Evolutionary conservation across 2,113 vertebrate species (phyloP).

Genomic region (Hemichromis elongatus): DNA sequence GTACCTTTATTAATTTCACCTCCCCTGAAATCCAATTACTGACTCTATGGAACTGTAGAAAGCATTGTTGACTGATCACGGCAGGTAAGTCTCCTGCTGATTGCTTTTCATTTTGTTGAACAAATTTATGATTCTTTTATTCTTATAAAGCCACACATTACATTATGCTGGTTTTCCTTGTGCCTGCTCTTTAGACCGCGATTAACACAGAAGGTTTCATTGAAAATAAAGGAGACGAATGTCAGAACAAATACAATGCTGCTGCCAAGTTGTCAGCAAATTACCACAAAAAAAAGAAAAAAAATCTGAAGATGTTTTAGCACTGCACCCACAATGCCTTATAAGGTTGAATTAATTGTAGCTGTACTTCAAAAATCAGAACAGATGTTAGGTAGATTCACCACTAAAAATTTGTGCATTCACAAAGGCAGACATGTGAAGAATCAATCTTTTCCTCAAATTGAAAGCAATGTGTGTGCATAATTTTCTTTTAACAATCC

Average conservation of each 20-base stretch:
- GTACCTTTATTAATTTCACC: constrained; percentile 31
- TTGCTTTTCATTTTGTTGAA: constrained; percentile 28
- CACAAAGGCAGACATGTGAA: neutral
- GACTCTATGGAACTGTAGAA: neutral
- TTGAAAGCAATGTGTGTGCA: neutral
- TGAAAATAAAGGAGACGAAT: neutral
- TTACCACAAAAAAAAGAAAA: neutral
- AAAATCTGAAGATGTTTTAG: neutral
- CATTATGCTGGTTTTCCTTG: neutral
- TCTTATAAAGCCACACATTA: neutral
- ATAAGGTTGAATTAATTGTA: neutral
- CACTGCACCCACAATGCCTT: neutral
- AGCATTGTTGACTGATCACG: neutral
- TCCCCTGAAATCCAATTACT: constrained; percentile 55
- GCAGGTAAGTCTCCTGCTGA: neutral
- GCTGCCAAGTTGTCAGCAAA: neutral
- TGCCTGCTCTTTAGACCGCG: neutral
- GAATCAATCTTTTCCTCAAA: neutral
- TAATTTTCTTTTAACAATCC: neutral
- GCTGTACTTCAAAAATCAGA: neutral
- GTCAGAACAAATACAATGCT: neutral
- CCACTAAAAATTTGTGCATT: neutral
- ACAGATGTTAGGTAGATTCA: neutral
- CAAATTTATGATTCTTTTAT: neutral
- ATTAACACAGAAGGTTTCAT: neutral